These are phyloP conservation scores for Pitta sordida DNA, from an alignment of 2,113 vertebrate species.

Conservation along the genomic window DNA sequence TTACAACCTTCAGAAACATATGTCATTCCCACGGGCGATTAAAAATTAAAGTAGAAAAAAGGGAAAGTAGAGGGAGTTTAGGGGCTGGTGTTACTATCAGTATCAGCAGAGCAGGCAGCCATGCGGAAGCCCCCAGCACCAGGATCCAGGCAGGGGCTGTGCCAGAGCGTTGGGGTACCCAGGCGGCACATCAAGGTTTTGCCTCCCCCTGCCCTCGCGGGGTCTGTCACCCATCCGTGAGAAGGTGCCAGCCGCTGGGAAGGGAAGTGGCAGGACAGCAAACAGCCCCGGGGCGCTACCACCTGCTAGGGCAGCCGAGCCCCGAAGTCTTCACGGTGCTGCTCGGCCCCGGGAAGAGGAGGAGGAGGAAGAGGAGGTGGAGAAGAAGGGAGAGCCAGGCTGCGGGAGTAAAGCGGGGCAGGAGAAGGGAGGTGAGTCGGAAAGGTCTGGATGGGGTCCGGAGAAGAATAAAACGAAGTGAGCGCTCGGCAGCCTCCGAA, in stretches of 20 bases:
- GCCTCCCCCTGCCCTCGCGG: background rate
- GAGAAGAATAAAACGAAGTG: background rate
- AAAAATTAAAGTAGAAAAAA: slow-evolving; percentile 57
- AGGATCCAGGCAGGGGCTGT: background rate
- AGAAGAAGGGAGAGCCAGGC: background rate
- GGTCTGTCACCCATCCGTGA: background rate
- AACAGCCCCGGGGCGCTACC: background rate
- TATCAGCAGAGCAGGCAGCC: rapidly evolving
- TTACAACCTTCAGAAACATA: slow-evolving; percentile 41
- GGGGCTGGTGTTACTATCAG: background rate
- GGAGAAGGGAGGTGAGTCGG: background rate
- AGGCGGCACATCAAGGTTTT: background rate
- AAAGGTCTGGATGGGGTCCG: background rate
- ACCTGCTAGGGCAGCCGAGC: background rate
- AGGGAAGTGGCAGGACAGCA: background rate
- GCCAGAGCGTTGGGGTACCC: background rate
- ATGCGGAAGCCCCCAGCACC: background rate
- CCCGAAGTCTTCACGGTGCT: background rate
- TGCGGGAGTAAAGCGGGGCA: background rate
- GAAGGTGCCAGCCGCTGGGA: background rate
- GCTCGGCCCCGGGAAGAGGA: background rate
- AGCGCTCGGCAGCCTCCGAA: background rate
- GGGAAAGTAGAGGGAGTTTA: background rate
- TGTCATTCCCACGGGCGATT: slow-evolving; percentile 9
- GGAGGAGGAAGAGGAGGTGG: background rate